Evolutionary conservation across 2,888 invertebrate genomes (phyloP), one percentile per base, ranked within the genome.

Genomic region (Hyposoter dolosus): DNA sequence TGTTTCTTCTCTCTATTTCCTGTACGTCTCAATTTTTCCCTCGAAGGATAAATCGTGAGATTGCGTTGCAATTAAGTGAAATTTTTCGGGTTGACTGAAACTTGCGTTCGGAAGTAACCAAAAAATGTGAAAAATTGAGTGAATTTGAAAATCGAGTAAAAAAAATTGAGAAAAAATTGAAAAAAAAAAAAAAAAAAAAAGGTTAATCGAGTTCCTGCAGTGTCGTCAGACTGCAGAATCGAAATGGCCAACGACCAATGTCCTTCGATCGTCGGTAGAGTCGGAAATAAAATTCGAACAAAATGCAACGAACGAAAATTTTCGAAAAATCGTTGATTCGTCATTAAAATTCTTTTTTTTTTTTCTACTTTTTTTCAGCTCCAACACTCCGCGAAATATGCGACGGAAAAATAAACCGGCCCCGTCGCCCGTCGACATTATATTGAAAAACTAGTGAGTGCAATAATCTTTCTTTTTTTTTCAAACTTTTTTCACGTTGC

Each of bases 361-460:
- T 17, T 6, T 15, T 35, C 6, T 35, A n/a, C 68, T 53, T 45
- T 82, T 47, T 60, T 60, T 53, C 40, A 40, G 76, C 89, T 89
- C 17, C 89, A 91, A 90, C 60, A 77, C 83, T 74, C 78, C 82
- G 77, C 83, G 86, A 91, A 91, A 91, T 89, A 93, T 93, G 93
- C 93, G 92, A 89, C 91, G 93, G 90, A 92, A 91, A 90, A 92
- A 93, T 89, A 89, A 91, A 82, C 89, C 92, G 87, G 89, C 92
- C 88, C 89, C 91, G 89, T 87, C 89, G 80, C 90, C 91, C 85
- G 88, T 91, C 89, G 92, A 92, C 87, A 89, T 92, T 87, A 91
- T 89, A 82, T 87, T 93, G 87, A 93, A 93, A 89, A 93, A 93
- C 89, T 93, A 93, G 93, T 93, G 88, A 91, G 92, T 90, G 40